Conservation (phyloP, 2,888 invertebrate genomes). For the Palloptera scutellata region DNA sequence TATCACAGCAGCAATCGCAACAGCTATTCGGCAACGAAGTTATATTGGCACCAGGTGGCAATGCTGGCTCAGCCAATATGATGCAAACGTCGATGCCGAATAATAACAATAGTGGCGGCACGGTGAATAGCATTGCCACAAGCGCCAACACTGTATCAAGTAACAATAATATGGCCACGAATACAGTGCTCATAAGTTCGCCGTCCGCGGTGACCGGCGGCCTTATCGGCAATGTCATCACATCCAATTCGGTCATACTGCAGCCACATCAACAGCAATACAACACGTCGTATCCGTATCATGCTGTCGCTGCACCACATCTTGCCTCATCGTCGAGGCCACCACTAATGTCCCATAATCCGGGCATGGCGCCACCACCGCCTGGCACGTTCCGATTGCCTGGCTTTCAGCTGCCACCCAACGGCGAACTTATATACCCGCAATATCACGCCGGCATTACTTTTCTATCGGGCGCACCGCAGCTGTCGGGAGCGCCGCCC, state of each 20-base stretch:
- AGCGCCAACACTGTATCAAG: slow-evolving; percentile 35
- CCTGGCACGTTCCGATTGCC: slow-evolving; percentile 55
- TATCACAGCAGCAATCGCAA: slow-evolving; percentile 40
- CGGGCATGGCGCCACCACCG: slow-evolving; percentile 50
- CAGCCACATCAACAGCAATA: slow-evolving; percentile 51
- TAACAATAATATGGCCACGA: slow-evolving; percentile 45
- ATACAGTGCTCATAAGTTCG: slow-evolving; percentile 57
- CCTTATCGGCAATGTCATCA: slow-evolving; percentile 49
- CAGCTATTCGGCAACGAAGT: slow-evolving; percentile 44
- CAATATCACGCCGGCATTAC: slow-evolving; percentile 51
- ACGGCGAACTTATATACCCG: slow-evolving; percentile 69
- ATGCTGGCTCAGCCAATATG: slow-evolving; percentile 39
- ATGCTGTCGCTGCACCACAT: slow-evolving; percentile 48
- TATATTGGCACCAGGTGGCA: slow-evolving; percentile 38
- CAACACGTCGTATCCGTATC: slow-evolving; percentile 58
- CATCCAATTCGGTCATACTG: slow-evolving; percentile 52
- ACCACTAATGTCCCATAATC: slow-evolving; percentile 56
- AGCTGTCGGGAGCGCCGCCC: slow-evolving; percentile 45
- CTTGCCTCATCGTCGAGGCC: slow-evolving; percentile 50
- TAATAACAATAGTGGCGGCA: slow-evolving; percentile 39
- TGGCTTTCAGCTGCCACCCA: slow-evolving; percentile 65
- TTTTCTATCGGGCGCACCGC: slow-evolving; percentile 48
- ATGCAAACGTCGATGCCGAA: slow-evolving; percentile 45
- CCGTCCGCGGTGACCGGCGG: slow-evolving; percentile 48
- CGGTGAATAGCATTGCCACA: slow-evolving; percentile 17